Base-by-base conservation (phyloP, 1,140 invertebrate species). In the Planococcus citri region DNA sequence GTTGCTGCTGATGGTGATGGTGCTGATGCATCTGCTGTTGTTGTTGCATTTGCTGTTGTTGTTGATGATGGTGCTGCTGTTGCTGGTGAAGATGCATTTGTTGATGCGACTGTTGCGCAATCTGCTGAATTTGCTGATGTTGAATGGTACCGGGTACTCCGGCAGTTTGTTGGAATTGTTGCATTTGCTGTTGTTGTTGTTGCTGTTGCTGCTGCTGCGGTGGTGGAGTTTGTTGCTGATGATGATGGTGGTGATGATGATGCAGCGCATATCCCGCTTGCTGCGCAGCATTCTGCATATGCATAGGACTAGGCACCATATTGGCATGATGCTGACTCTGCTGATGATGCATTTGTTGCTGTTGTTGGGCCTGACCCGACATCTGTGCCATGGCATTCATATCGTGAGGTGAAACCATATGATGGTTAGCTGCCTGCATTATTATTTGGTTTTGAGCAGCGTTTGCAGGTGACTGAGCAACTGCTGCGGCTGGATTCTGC, bases 31-130 rank as follows among this genome's bases (percentile, higher is more conserved):
- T 75, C 51, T 75, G 76, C 70, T 76, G 78, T 72, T 78, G 73
- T 64, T 76, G 72, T 17, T 76, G 77, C 41, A 77, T 74, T 21
- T 73, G 74, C 29, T 73, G 72, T 25, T 73, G 73, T 67, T 73
- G 73, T 37, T 57, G 60, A n/a, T 51, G 27, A 25, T 74, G 74
- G 20, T 72, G 73, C 27, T 76, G 77, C 0, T 76, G 75, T 24
- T 78, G 78, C n/a, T 75, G 71, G 51, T 74, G 73, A 17, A 78
- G 78, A 3, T 76, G 75, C 29, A 78, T 78, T 61, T 78, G 78
- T 22, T 77, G 76, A 21, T 64, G 22, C 1, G n/a, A 33, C 29
- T 72, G n/a, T 25, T 68, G 25, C 20, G 37, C 33, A 21, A 38
- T 27, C 61, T 72, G 71, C 4, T 67, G 69, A 57, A 64, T 68